Percentiles rank a stretch among this genome's conserved stretches.
These are phyloP conservation scores for Harlomillsia oculata DNA, from an alignment of 1,140 invertebrate genomes.

Conservation along the genomic window DNA sequence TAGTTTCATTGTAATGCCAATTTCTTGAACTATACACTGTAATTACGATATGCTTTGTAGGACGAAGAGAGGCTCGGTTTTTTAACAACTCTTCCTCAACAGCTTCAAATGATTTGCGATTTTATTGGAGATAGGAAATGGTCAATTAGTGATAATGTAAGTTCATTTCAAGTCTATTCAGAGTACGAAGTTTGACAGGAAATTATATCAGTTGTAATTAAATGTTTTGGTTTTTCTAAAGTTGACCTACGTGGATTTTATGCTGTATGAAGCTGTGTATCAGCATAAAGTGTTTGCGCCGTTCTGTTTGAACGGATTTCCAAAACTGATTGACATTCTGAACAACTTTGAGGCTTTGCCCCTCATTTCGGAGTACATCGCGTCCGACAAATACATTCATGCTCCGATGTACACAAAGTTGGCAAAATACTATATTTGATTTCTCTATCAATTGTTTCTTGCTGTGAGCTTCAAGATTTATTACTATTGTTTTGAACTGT, in stretches of 20 bases:
- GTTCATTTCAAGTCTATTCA: neutral
- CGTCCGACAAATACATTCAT: conserved; percentile 38
- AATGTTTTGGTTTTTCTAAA: conserved; percentile 26
- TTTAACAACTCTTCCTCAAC: conserved; percentile 37
- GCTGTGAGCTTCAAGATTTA: no score
- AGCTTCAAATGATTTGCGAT: conserved; percentile 39
- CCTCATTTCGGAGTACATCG: conserved; percentile 40
- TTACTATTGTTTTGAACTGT: no score
- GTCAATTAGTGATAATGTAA: conserved; percentile 42
- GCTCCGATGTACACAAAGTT: conserved; percentile 39
- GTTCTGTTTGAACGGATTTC: conserved; percentile 39
- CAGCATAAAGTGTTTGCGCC: conserved; percentile 39
- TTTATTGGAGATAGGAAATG: conserved; percentile 43
- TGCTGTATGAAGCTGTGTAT: conserved; percentile 44
- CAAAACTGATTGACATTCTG: conserved; percentile 40
- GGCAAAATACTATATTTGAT: conserved; percentile 33
- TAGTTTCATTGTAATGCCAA: neutral
- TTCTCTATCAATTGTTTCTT: no score
- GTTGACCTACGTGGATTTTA: conserved; percentile 46
- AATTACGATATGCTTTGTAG: conserved; percentile 30
- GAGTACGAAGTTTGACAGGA: neutral
- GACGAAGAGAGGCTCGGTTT: conserved; percentile 40
- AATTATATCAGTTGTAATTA: neutral
- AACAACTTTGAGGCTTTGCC: conserved; percentile 39
- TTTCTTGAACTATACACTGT: neutral